Evolutionary conservation across 2,797 vertebrate species (phyloP).

Genomic region (Crypturellus tataupa): DNA sequence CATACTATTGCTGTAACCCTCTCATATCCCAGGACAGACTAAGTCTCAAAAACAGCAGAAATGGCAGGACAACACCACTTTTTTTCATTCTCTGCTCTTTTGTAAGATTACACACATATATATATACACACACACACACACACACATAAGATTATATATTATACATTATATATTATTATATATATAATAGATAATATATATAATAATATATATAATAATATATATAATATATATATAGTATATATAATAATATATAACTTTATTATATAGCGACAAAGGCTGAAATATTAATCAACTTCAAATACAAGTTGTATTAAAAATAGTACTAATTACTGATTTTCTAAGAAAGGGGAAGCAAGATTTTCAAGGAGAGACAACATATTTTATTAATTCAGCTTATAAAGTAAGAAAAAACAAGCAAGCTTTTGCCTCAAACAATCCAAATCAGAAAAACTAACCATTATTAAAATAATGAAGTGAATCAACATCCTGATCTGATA

Average conservation of each 20-base stretch:
- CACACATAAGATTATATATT: too few species aligned
- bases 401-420: not conserved
- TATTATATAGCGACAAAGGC: not conserved
- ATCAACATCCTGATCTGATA: not conserved
- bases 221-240: too few species aligned
- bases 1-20: not conserved
- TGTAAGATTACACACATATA: too few species aligned
- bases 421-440: not conserved
- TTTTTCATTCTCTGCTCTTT: not conserved
- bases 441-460: not conserved
- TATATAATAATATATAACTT: not conserved
- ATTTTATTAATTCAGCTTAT: not conserved
- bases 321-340: not conserved
- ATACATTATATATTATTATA: too few species aligned
- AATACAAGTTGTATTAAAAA: not conserved
- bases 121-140: too few species aligned
- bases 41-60: slow-evolving; percentile 19
- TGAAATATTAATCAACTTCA: not conserved
- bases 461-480: slow-evolving; percentile 28
- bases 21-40: not conserved
- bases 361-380: not conserved
- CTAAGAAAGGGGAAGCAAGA: not conserved
- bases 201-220: too few species aligned
- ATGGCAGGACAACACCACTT: not conserved
- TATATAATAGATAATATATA: too few species aligned